Evolutionary conservation across 2,888 invertebrate genomes (phyloP), one percentile per base, ranked within the genome.

Genomic region (Zelleria hepariella): DNA sequence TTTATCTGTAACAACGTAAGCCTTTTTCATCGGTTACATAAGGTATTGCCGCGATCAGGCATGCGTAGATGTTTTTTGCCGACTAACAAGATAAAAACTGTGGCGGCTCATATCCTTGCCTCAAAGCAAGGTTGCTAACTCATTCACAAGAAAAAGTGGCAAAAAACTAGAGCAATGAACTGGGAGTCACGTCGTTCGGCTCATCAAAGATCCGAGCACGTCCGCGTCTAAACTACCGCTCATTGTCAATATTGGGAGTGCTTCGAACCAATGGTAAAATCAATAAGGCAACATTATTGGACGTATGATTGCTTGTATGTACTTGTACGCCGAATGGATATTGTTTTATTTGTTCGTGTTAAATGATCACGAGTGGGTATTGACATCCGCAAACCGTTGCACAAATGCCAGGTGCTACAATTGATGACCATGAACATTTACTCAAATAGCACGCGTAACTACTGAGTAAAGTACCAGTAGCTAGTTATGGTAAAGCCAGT

Each of bases 151-250:
- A 83, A 82, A 78, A 79, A 80, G 75, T 77, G 73, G 78, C 77
- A 85, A 86, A 86, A 86, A 87, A 87, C 77, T 87, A 70, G 87
- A 85, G 86, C 86, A 83, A 86, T 82, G 86, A 85, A 87, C 87
- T 78, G 77, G 71, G 71, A 80, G 81, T 83, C 86, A 86, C 86
- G 86, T 85, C 82, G 69, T 42, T 42, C 71, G 68, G 74, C 77
- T 83, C 82, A 86, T 87, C 82, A 80, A 74, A 72, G 78, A 75
- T 65, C 85, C 64, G 68, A 68, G 78, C 87, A 87, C 86, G 87
- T 87, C 82, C 73, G 77, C 82, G 74, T 82, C 87, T 85, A 86
- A 87, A 86, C 86, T 86, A 84, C 86, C 83, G 82, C 85, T 86
- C 82, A 86, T 86, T 86, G 86, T 86, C 86, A 86, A 86, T 86